phyloP scores from a whole-genome alignment of 2,797 vertebrate species.

The Phylloscopus collybita region DNA sequence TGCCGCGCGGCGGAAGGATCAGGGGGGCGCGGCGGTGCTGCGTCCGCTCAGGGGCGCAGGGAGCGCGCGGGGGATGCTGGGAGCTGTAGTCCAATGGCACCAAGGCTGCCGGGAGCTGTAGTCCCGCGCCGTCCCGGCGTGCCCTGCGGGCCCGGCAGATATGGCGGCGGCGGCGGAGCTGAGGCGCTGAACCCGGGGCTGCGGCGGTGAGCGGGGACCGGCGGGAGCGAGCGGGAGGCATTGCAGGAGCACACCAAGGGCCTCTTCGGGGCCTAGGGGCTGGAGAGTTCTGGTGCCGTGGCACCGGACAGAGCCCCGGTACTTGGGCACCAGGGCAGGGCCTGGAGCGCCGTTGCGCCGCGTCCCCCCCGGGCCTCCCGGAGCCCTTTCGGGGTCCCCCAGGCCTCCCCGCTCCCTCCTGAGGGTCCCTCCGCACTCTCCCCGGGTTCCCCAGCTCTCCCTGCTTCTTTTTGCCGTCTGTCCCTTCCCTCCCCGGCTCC shows the following conservation, averaged over 20 bases:
- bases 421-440: not conserved
- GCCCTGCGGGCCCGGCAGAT: not conserved
- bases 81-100: not conserved
- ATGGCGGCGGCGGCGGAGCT: not conserved
- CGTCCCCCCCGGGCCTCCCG: not conserved
- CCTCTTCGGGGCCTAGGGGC: no score
- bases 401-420: not conserved
- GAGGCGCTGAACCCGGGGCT: not conserved
- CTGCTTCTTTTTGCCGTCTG: rapidly evolving
- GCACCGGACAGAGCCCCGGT: no score
- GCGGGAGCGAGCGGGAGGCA: not conserved
- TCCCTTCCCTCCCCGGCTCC: rapidly evolving
- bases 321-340: not conserved
- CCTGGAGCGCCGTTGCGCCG: not conserved
- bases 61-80: not conserved
- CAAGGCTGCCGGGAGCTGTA: not conserved
- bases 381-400: not conserved
- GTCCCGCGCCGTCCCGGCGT: not conserved
- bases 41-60: rapidly evolving
- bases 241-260: rapidly evolving
- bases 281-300: not conserved
- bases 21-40: rapidly evolving
- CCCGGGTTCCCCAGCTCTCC: not conserved
- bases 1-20: not conserved
- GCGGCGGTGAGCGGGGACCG: not conserved